phyloP scores from a whole-genome alignment of 1,140 invertebrate genomes.

The Planococcus citri region DNA sequence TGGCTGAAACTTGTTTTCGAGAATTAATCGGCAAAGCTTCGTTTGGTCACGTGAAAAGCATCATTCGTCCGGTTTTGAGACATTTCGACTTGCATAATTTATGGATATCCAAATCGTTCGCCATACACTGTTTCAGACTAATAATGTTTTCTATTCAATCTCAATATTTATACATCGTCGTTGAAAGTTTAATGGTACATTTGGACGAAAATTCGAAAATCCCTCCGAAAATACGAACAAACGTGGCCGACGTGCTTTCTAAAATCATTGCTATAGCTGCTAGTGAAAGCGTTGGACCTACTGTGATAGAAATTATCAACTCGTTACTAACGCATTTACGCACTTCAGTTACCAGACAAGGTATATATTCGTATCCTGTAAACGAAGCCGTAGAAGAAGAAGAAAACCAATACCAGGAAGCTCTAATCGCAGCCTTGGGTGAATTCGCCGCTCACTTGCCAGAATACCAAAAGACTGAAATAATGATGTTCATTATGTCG shows the following conservation, averaged over 20 bases:
- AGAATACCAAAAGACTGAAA: constrained; percentile 99
- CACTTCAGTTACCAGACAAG: constrained; percentile 61
- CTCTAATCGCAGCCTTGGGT: constrained; percentile 89
- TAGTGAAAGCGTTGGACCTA: constrained; percentile 92
- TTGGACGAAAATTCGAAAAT: constrained; percentile 72
- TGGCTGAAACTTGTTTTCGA: constrained; percentile 87
- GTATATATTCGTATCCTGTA: constrained; percentile 34
- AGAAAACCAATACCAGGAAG: constrained; percentile 80
- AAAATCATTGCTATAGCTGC: constrained; percentile 95
- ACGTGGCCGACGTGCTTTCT: constrained; percentile 87
- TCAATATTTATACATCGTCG: constrained; percentile 93
- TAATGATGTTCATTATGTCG: constrained; percentile 98
- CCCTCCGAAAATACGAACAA: constrained; percentile 72
- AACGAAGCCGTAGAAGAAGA: constrained; percentile 37
- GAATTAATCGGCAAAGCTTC: constrained; percentile 89
- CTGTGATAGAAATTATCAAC: constrained; percentile 95
- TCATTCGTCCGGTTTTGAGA: constrained; percentile 69
- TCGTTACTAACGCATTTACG: constrained; percentile 82
- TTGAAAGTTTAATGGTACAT: constrained; percentile 88
- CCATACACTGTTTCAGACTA: constrained; percentile 88
- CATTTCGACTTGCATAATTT: constrained; percentile 91
- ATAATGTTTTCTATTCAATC: constrained; percentile 98
- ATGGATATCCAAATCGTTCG: constrained; percentile 94
- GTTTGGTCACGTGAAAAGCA: constrained; percentile 82
- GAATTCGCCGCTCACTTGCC: constrained; percentile 97